Conservation (phyloP, 2,888 invertebrate genomes). For the Parnassius apollo region DNA sequence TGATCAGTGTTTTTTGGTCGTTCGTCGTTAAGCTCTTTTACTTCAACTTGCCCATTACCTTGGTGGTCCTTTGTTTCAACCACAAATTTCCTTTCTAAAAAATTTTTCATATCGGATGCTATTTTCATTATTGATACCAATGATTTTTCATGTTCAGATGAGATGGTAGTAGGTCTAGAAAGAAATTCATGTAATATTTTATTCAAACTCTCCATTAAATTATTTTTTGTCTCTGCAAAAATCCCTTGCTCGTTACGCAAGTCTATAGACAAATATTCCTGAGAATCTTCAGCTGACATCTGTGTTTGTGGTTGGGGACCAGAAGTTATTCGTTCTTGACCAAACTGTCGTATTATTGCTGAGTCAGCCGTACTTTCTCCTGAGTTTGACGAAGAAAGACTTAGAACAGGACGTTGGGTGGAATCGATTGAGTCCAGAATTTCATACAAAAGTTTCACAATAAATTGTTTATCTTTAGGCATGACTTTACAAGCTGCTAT, state of each 20-base stretch:
- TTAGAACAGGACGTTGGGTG: conserved; percentile 17
- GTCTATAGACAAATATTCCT: conserved; percentile 25
- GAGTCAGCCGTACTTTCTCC: conserved; percentile 22
- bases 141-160: conserved; percentile 3
- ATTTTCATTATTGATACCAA: conserved; percentile 37
- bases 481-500: conserved; percentile 33
- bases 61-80: conserved; percentile 6
- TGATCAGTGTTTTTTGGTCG: conserved; percentile 1
- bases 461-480: conserved; percentile 44
- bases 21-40: conserved; percentile 15
- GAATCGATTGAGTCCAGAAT: conserved; percentile 41
- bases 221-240: conserved; percentile 33
- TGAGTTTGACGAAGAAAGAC: conserved; percentile 18
- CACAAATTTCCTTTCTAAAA: conserved; percentile 27
- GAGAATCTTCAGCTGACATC: not conserved
- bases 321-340: conserved; percentile 39
- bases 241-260: conserved; percentile 32
- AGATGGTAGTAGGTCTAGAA: conserved; percentile 10
- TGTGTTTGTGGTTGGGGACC: conserved; percentile 7
- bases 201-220: conserved; percentile 32
- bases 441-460: conserved; percentile 48
- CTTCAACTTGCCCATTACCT: conserved; percentile 5
- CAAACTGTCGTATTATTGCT: conserved; percentile 39
- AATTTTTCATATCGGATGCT: conserved; percentile 33
- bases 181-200: conserved; percentile 29